Percentiles rank a stretch among this genome's conserved stretches.
These are phyloP conservation scores for Sebastes schlegelii DNA, from an alignment of 2,113 vertebrate genomes.

Conservation along the genomic window DNA sequence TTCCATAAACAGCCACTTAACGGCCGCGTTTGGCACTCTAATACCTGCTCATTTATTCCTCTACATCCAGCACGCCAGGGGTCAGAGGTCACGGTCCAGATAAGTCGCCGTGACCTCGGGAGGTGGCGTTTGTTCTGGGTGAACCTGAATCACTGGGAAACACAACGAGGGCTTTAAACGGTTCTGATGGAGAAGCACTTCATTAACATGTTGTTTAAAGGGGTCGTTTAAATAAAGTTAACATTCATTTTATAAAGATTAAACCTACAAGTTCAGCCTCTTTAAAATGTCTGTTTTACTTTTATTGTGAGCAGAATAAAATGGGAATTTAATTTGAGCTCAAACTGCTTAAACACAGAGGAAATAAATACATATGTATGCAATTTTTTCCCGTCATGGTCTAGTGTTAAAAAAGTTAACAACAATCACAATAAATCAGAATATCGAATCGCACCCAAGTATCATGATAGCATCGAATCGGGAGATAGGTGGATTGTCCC, in stretches of 20 bases:
- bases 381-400: too few species aligned
- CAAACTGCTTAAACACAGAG: not conserved
- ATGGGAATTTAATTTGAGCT: not conserved
- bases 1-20: conserved; percentile 62
- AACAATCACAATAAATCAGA: too few species aligned
- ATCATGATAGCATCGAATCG: too few species aligned
- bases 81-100: conserved; percentile 51
- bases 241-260: not conserved
- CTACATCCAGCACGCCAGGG: not conserved
- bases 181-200: conserved; percentile 6
- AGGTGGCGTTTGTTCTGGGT: conserved; percentile 20
- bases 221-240: conserved; percentile 12
- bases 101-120: conserved; percentile 38
- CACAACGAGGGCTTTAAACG: conserved; percentile 9
- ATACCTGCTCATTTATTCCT: conserved; percentile 55
- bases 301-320: not conserved
- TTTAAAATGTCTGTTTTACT: not conserved
- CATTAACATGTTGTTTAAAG: not conserved
- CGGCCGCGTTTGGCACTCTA: conserved; percentile 8
- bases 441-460: too few species aligned
- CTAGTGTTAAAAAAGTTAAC: too few species aligned
- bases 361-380: not conserved
- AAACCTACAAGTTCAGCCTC: not conserved
- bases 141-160: conserved; percentile 11
- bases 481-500: too few species aligned